A percentile compares a stretch with the other conserved stretches of the same genome.
phyloP scores from a whole-genome alignment of 2,888 invertebrate genomes.

The Hydroisotoma schaefferi region DNA sequence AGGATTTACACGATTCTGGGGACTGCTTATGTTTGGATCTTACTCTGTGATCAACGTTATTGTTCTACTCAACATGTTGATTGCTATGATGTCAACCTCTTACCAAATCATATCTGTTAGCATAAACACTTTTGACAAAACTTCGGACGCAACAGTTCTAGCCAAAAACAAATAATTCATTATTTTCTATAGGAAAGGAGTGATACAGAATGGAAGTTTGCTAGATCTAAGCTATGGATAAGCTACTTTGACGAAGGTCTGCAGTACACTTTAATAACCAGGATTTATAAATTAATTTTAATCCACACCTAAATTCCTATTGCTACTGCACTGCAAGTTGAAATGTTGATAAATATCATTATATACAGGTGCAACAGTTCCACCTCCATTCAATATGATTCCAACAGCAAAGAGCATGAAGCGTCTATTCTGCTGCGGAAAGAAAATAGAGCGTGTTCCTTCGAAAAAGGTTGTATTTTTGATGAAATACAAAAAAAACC shows the following conservation, averaged over 20 bases:
- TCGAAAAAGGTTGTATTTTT: conserved; percentile 60
- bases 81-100: conserved; percentile 61
- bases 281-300: too few relatives aligned
- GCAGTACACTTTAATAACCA: too few relatives aligned
- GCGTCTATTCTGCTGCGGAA: conserved; percentile 56
- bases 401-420: conserved; percentile 75
- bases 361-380: conserved; percentile 66
- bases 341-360: too few relatives aligned
- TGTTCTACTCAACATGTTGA: conserved; percentile 59
- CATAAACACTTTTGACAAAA: background rate
- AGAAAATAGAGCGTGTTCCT: conserved; percentile 56
- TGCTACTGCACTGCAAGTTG: too few relatives aligned
- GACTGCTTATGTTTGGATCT: conserved; percentile 58
- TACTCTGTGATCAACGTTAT: conserved; percentile 58
- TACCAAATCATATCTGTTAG: conserved; percentile 59
- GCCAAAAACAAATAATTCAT: too few relatives aligned
- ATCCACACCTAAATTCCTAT: too few relatives aligned
- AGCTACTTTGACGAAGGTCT: conserved; percentile 82
- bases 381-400: conserved; percentile 89
- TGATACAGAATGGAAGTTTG: conserved; percentile 96
- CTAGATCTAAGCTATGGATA: conserved; percentile 90
- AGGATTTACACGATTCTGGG: conserved; percentile 56
- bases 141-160: too few relatives aligned
- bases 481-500: background rate
- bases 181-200: conserved; percentile 75